Evolutionary conservation across 2,888 invertebrate species (phyloP).

Genomic region (Lycocerus yunnanus): DNA sequence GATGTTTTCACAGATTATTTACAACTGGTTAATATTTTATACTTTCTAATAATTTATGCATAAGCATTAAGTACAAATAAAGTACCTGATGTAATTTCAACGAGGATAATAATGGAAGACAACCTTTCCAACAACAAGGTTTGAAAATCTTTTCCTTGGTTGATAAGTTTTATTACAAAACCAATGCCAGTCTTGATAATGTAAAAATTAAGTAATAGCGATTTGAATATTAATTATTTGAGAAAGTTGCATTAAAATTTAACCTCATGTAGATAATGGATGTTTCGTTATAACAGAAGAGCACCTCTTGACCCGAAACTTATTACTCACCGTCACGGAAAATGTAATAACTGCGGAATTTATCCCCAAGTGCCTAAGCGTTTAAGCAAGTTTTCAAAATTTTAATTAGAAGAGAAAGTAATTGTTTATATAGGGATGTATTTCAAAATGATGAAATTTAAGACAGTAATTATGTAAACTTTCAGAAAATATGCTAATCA

Average conservation of each 20-base stretch:
- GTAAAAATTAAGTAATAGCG: background rate
- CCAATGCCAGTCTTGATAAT: background rate
- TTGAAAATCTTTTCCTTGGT: background rate
- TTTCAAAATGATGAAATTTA: background rate
- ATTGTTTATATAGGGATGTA: background rate
- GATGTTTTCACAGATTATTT: background rate
- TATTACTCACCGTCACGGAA: background rate
- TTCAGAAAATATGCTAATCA: background rate
- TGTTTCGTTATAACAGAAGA: background rate
- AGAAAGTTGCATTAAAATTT: background rate
- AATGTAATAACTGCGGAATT: background rate
- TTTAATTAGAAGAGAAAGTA: background rate
- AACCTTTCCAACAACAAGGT: background rate
- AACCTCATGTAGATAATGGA: background rate
- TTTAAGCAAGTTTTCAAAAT: background rate
- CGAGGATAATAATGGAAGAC: background rate
- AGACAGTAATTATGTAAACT: background rate
- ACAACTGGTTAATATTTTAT: background rate
- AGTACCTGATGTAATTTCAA: background rate
- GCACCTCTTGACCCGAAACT: background rate
- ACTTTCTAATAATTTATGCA: background rate
- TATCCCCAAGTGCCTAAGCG: background rate
- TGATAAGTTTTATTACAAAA: background rate
- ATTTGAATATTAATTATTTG: background rate
- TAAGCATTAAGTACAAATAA: background rate